Conservation (phyloP, 2,797 vertebrate species). For the Eulemur coronatus region DNA sequence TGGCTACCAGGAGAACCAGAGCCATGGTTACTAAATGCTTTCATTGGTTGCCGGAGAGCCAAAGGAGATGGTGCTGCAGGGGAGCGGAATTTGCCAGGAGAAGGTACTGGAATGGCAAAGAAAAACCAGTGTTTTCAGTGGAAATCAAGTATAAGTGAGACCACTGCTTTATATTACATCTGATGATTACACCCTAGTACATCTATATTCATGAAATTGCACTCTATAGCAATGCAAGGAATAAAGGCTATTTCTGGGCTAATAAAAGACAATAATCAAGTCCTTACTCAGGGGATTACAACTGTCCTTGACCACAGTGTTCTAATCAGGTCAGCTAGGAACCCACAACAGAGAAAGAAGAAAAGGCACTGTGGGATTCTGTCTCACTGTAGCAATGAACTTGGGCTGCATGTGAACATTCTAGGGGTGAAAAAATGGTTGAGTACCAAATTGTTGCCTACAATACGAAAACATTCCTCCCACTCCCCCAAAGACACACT, state of each 20-base stretch:
- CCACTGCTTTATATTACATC: background rate
- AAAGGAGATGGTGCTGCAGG: constrained; percentile 94
- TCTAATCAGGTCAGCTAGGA: background rate
- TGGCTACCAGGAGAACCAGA: constrained; percentile 81
- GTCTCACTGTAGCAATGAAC: background rate
- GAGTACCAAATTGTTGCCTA: background rate
- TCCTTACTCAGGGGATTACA: background rate
- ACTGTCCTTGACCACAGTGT: background rate
- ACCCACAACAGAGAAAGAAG: background rate
- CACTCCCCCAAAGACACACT: background rate
- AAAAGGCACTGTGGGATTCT: background rate
- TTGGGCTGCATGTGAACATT: background rate
- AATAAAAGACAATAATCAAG: background rate
- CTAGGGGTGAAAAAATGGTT: background rate
- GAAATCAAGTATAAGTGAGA: background rate
- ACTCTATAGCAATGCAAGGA: background rate
- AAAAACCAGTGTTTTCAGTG: constrained; percentile 32
- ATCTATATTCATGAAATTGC: background rate
- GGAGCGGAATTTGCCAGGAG: constrained; percentile 96
- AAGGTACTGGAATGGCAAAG: constrained; percentile 89
- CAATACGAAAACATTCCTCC: background rate
- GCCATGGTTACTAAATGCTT: constrained; percentile 92
- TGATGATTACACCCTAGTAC: background rate
- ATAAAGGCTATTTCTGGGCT: background rate
- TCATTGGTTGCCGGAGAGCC: constrained; percentile 94